Evolutionary conservation across 2,888 invertebrate species (phyloP).

Genomic region (Agrilus mali): DNA sequence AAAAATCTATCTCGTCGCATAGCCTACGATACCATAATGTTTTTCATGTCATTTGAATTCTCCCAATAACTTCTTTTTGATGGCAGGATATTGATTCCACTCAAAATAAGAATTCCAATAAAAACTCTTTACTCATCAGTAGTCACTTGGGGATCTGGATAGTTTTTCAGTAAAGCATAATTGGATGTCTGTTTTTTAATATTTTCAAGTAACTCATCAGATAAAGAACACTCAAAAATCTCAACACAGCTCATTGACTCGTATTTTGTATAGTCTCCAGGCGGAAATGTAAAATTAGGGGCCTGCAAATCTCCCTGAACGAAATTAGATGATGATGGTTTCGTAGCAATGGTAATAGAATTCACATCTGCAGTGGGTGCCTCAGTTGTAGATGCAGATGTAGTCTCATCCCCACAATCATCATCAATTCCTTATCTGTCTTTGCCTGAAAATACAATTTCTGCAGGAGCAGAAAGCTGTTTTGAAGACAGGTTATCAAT

Average conservation of each 20-base stretch:
- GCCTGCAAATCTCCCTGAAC: too few species aligned
- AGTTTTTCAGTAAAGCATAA: neutral
- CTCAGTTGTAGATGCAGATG: too few species aligned
- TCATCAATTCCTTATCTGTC: neutral
- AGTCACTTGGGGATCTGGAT: too few species aligned
- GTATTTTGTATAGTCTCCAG: too few species aligned
- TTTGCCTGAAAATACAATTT: constrained; percentile 4
- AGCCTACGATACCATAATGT: constrained; percentile 9
- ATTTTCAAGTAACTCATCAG: neutral
- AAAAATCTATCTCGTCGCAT: constrained; percentile 14
- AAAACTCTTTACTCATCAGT: constrained; percentile 10
- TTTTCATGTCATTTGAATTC: constrained; percentile 6
- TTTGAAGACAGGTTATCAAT: constrained; percentile 8
- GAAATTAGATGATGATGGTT: too few species aligned
- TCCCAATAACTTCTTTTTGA: constrained; percentile 12
- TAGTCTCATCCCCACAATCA: too few species aligned
- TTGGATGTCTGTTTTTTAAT: neutral
- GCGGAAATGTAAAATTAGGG: too few species aligned
- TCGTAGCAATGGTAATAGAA: too few species aligned
- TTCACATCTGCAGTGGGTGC: too few species aligned
- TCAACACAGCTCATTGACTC: too few species aligned
- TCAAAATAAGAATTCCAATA: constrained; percentile 12
- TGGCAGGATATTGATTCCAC: constrained; percentile 12
- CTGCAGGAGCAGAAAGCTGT: constrained; percentile 7
- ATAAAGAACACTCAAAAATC: too few species aligned